Evolutionary conservation across 2,888 invertebrate species (phyloP), one percentile per base, ranked within the genome.

Genomic region (Lasioglossum calceatum): DNA sequence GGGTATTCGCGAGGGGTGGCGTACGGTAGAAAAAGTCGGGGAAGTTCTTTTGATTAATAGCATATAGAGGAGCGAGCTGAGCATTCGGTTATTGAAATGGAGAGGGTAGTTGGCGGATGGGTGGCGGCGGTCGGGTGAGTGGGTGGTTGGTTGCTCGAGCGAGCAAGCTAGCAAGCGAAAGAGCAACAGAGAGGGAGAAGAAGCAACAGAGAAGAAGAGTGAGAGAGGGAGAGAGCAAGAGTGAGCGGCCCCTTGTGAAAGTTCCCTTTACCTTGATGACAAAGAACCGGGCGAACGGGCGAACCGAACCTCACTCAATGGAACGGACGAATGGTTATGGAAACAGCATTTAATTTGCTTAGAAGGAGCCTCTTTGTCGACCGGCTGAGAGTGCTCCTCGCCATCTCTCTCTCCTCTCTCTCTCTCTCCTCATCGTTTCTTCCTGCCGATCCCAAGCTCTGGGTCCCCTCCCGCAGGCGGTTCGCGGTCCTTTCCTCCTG

Each of bases 311-410:
- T 94, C 94, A 94, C 94, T 95, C 95, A 95, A 95, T 94, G 94
- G 95, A 94, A 95, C 94, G 95, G 95, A 95, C 95, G 94, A 95
- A 95, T 95, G 95, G 95, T 95, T 95, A 95, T 95, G 95, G 95
- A 95, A 95, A 94, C 95, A 95, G 95, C 95, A 95, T 95, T 95
- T 95, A 95, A 95, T 95, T 95, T 95, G 95, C 95, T 95, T 95
- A 95, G 95, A 95, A 95, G 94, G 95, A 95, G 94, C 92, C 93
- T 94, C 94, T 94, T 94, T 94, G 94, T 94, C 94, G 94, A 94
- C 93, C 89, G 85, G 87, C 90, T 91, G 89, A 92, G 90, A 91
- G 89, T 87, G 86, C 89, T 87, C 88, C 90, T 92, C 88, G 67
- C 87, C 82, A 85, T 77, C 44, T 84, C 87, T 70, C 76, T 87